These are phyloP conservation scores for Alcis repandata DNA, from an alignment of 2,888 invertebrate genomes.

Conservation along the genomic window DNA sequence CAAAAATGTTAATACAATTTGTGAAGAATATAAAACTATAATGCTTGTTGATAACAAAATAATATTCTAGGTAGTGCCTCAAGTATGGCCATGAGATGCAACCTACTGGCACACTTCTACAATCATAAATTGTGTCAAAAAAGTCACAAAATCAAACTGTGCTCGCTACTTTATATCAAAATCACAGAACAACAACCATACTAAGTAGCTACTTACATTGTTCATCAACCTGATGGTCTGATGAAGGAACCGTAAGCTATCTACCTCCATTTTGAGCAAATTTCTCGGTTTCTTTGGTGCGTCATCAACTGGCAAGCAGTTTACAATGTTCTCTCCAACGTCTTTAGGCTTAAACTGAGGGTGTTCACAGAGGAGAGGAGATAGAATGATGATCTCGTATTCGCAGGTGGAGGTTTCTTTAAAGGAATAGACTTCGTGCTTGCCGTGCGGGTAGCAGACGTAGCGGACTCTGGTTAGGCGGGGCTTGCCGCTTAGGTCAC, in stretches of 20 bases:
- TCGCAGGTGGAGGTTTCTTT: slow-evolving; percentile 98
- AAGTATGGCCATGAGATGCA: background rate
- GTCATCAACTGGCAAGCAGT: slow-evolving; percentile 89
- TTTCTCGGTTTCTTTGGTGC: slow-evolving; percentile 91
- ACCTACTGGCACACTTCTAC: background rate
- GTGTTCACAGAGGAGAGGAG: slow-evolving; percentile 95
- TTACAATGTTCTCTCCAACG: slow-evolving; percentile 91
- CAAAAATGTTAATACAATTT: no score
- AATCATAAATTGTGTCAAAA: background rate
- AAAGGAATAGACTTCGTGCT: slow-evolving; percentile 96
- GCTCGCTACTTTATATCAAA: background rate
- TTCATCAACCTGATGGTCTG: slow-evolving; percentile 79
- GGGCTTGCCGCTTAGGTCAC: slow-evolving; percentile 95
- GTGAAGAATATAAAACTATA: no score
- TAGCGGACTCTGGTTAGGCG: slow-evolving; percentile 94
- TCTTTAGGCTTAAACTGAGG: slow-evolving; percentile 94
- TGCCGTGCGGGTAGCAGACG: slow-evolving; percentile 95
- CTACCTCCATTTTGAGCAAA: slow-evolving; percentile 90
- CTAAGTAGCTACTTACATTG: slow-evolving; percentile 66
- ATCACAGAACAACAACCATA: background rate
- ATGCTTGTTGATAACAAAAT: background rate
- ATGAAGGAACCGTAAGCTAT: slow-evolving; percentile 89
- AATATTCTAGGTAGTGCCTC: background rate
- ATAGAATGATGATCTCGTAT: slow-evolving; percentile 96
- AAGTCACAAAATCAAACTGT: slow-evolving; percentile 5